A percentile compares a stretch with the other conserved stretches of the same genome.
phyloP scores from a whole-genome alignment of 2,888 invertebrate species.

The Apeira syringaria region DNA sequence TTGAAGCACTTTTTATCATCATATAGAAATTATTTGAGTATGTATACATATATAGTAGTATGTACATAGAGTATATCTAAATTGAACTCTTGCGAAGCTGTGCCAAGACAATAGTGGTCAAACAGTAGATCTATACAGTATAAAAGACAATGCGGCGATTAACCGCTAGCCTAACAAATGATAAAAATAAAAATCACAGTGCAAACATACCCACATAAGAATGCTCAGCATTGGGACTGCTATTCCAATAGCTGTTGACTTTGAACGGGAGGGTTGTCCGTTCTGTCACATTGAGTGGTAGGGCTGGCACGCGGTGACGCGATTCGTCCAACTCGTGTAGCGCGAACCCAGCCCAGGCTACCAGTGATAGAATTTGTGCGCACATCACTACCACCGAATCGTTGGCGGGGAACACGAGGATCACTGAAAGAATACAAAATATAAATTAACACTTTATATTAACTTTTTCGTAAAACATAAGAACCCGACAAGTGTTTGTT shows the following conservation, averaged over 20 bases:
- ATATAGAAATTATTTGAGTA: too few species aligned
- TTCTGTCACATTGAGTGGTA: slow-evolving; percentile 57
- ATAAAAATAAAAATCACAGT: neutral
- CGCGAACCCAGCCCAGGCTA: slow-evolving; percentile 68
- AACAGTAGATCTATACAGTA: too few species aligned
- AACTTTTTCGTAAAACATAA: neutral
- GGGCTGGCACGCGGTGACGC: slow-evolving; percentile 57
- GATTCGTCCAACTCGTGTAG: slow-evolving; percentile 63
- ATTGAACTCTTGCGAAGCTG: too few species aligned
- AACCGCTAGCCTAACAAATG: too few species aligned
- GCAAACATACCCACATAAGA: slow-evolving; percentile 59
- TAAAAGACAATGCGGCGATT: too few species aligned
- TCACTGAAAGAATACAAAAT: slow-evolving; percentile 46
- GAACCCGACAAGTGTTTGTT: too few species aligned
- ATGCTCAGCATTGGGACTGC: slow-evolving; percentile 68
- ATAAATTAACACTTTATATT: neutral
- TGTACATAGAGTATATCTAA: neutral
- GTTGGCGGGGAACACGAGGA: slow-evolving; percentile 71
- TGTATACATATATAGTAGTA: too few species aligned
- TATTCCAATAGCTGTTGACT: slow-evolving; percentile 65
- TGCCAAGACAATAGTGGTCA: too few species aligned
- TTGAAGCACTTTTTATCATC: too few species aligned
- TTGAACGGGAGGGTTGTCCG: slow-evolving; percentile 57
- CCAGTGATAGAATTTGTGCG: slow-evolving; percentile 59
- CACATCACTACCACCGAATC: slow-evolving; percentile 61